Percentiles rank a stretch among this genome's conserved stretches.
phyloP scores from a whole-genome alignment of 2,113 vertebrate species.

The Brevimyrus niger region DNA sequence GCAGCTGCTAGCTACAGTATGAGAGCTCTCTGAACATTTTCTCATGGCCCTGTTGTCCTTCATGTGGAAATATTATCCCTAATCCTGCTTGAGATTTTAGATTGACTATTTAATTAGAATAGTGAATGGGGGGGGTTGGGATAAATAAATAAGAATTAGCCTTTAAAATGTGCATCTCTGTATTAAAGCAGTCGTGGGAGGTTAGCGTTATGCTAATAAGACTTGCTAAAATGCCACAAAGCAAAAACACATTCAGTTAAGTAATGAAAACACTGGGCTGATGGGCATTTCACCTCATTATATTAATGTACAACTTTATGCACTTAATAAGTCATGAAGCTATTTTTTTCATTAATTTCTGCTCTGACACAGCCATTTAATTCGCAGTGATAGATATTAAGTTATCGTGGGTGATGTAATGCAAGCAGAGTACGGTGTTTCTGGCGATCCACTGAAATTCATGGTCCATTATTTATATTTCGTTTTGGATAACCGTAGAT shows the following conservation, averaged over 20 bases:
- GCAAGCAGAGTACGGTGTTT: not conserved
- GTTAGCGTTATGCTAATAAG: conserved; percentile 14
- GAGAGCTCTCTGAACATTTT: not conserved
- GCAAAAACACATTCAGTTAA: conserved; percentile 5
- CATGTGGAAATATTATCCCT: conserved; percentile 10
- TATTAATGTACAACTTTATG: conserved; percentile 11
- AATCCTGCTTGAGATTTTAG: conserved; percentile 14
- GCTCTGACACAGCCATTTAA: not conserved
- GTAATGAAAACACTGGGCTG: conserved; percentile 3
- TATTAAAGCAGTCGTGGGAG: not conserved
- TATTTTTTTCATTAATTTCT: conserved; percentile 2
- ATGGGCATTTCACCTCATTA: conserved; percentile 7
- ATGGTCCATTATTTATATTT: not conserved
- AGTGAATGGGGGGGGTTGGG: not conserved
- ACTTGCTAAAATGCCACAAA: conserved; percentile 3
- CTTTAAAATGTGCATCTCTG: conserved; percentile 13
- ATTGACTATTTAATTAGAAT: conserved; percentile 19
- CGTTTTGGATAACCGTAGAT: not conserved
- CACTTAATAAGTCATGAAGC: not conserved
- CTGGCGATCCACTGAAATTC: not conserved
- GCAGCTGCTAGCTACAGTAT: not conserved
- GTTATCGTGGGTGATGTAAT: conserved; percentile 1
- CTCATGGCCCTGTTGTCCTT: conserved; percentile 2
- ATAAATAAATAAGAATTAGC: conserved; percentile 10
- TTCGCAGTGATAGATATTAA: not conserved